Percentiles rank a stretch among this genome's conserved stretches.
Conservation (phyloP, 2,797 vertebrate genomes). For the Danio aesculapii region DNA sequence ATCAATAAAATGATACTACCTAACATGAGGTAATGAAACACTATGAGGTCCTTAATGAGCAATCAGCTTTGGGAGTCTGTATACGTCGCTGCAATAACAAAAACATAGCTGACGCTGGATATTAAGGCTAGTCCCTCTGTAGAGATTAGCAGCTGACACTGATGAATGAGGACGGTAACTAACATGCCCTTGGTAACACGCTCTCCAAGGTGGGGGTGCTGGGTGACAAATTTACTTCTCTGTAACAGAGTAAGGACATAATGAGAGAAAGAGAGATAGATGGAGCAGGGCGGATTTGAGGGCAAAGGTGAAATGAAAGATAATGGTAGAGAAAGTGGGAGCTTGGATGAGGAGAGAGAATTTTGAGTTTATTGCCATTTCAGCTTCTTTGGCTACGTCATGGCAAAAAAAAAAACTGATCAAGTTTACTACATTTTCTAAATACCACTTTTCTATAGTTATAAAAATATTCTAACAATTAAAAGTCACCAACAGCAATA, state of each 20-base stretch:
- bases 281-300: conserved; percentile 48
- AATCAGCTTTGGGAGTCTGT: background rate
- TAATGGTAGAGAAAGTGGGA: background rate
- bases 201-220: conserved; percentile 31
- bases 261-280: conserved; percentile 23
- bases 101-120: conserved; percentile 14
- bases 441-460: too few relatives aligned
- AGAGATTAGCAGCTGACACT: conserved; percentile 48
- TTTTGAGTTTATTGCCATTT: too few relatives aligned
- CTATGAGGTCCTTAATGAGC: background rate
- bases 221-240: conserved; percentile 28
- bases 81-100: background rate
- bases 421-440: too few relatives aligned
- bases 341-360: background rate
- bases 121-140: conserved; percentile 27
- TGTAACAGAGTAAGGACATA: conserved; percentile 15
- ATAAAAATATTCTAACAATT: too few relatives aligned
- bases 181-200: conserved; percentile 16
- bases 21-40: background rate
- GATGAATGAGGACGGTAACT: conserved; percentile 25
- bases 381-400: too few relatives aligned
- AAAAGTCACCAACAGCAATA: too few relatives aligned
- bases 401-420: too few relatives aligned
- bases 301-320: conserved; percentile 14
- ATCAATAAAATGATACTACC: background rate